Evolutionary conservation across 2,888 invertebrate genomes (phyloP), one percentile per base, ranked within the genome.

Genomic region (Athalia cordata): DNA sequence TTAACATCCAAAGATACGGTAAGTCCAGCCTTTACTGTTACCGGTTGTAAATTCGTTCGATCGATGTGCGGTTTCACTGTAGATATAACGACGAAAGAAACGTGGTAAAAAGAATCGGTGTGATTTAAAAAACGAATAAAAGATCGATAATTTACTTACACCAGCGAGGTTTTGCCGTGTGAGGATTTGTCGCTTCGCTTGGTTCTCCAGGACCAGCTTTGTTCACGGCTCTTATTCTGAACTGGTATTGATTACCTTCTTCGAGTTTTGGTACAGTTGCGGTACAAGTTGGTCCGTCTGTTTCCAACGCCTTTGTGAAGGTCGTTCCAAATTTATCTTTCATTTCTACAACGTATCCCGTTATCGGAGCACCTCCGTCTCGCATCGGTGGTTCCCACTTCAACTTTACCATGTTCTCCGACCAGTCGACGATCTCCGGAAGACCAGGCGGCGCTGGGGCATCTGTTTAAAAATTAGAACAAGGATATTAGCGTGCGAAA

Each of bases 241-340:
- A 99, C 90, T 98, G 98, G 89, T 99, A 99, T 87, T 98, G 97
- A 90, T 97, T 97, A 29, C 98, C 98, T 91, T 98, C 97, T 87
- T 97, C 97, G 85, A 99, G 91, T 90, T 96, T 96, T 0, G 95
- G 95, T 0, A 99, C 98, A 7, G 96, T 95, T 49, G 97, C 98
- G 85, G 95, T 95, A 88, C 96, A 96, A 78, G 94, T 91, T 80
- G 96, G 96, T 77, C 97, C 98, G 81, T 94, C 93, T 67, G 96
- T 94, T 91, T 97, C 97, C 0, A 94, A 95, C 15, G 95, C 96
- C 91, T 97, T 97, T 50, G 95, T 94, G 90, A 96, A 97, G 83
- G 94, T 93, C 6, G 96, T 95, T 57, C 95, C 93, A 88, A 96
- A 96, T 87, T 97, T 96, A 83, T 97, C 96, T 93, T 97, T 96